Base-by-base conservation (phyloP, 1,140 invertebrate species). In the Zaprionus vittiger region DNA sequence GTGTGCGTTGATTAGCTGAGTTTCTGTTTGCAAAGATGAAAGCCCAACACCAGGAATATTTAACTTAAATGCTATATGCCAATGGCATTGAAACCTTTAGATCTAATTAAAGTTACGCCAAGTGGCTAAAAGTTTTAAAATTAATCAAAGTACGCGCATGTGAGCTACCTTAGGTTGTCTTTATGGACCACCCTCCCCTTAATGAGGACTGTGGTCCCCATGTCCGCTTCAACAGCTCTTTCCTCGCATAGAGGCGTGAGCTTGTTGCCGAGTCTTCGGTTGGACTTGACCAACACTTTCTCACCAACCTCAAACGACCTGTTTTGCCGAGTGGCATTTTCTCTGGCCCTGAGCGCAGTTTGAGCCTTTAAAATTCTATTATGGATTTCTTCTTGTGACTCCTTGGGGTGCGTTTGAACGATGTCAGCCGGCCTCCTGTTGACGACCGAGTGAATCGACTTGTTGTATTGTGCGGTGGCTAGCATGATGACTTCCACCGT, bases 121-220 rank as follows among this genome's bases (percentile, higher is more conserved):
- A 20, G 44, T 47, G 44, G 44, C 44, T 1, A 47, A 47, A 47
- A 17, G 6, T n/a, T 38, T 59, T 20, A 41, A 14, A 37, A 37
- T 37, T 37, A 38, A 38, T 38, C 37, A 38, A 38, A 34, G 34
- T 34, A 34, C 34, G 34, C 34, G 9, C 34, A 34, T 12, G 34
- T 2, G 11, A 34, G 34, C 34, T 34, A 34, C 24, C 20, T 20
- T 20, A 20, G 6, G n/a, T 34, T 37, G 56, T 37, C 31, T 14
- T 34, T 57, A 2, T 41, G 37, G 44, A 28, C 26, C 26, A 28
- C 6, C 26, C 5, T 28, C 26, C 47, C n/a, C 20, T 24, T 24
- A 52, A 52, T 52, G n/a, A 54, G 24, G 52, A 54, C 52, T 22
- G 52, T 54, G 24, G 52, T 54, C 24, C 52, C 52, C 52, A 54